Conservation (phyloP, 2,888 invertebrate genomes). For the Drosophila neotestacea region DNA sequence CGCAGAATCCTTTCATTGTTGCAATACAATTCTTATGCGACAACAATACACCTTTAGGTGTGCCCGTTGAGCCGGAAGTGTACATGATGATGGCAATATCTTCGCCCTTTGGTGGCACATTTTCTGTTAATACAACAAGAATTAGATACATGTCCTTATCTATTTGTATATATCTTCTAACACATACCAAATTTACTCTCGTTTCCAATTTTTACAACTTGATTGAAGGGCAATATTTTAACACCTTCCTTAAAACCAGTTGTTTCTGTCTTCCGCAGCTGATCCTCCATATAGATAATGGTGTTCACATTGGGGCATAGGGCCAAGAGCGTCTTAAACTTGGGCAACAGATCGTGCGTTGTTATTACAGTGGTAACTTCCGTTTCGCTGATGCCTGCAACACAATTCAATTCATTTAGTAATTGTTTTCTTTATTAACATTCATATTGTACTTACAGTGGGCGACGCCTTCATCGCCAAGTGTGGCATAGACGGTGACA, state of each 20-base stretch:
- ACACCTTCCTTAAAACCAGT: conserved; percentile 91
- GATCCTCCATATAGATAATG: conserved; percentile 95
- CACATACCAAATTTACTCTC: conserved; percentile 85
- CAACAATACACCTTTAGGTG: conserved; percentile 95
- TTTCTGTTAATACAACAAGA: conserved; percentile 83
- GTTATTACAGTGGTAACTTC: conserved; percentile 97
- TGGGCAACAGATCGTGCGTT: conserved; percentile 95
- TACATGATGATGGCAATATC: conserved; percentile 99
- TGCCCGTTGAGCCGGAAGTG: conserved; percentile 98
- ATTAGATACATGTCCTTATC: background rate
- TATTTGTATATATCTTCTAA: background rate
- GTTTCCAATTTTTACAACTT: conserved; percentile 88
- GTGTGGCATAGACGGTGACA: conserved; percentile 98
- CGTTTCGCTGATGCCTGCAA: conserved; percentile 93
- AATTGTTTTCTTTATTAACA: background rate
- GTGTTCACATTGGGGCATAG: conserved; percentile 91
- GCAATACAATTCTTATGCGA: conserved; percentile 93
- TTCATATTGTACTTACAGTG: conserved; percentile 88
- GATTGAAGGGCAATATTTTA: conserved; percentile 90
- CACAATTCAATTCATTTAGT: background rate
- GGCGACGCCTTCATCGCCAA: conserved; percentile 98
- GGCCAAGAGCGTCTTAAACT: conserved; percentile 92
- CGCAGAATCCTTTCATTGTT: conserved; percentile 92
- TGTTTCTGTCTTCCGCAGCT: conserved; percentile 90
- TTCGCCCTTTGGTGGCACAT: conserved; percentile 88